A percentile compares a stretch with the other conserved stretches of the same genome.
These are phyloP conservation scores for Paragorgia papillata DNA, from an alignment of 92 coral and sea anemone genomes.

Conservation along the genomic window DNA sequence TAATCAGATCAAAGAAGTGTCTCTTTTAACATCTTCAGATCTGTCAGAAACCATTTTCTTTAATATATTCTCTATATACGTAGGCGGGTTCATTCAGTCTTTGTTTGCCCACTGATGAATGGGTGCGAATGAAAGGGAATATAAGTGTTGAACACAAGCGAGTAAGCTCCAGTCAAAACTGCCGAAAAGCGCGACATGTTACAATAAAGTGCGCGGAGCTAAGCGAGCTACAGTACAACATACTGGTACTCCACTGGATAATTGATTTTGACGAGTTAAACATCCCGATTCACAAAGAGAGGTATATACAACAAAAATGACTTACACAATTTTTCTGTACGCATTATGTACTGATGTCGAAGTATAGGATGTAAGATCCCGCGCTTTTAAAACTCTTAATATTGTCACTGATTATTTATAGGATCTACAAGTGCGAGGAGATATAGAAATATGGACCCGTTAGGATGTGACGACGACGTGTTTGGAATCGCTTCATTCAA, in stretches of 20 bases:
- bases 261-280: background rate
- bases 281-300: background rate
- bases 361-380: background rate
- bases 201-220: background rate
- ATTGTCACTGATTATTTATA: background rate
- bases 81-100: conserved; percentile 36
- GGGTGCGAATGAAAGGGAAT: conserved; percentile 20
- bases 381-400: background rate
- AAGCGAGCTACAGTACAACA: background rate
- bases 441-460: conserved; percentile 5
- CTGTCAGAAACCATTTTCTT: background rate
- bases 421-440: conserved; percentile 12
- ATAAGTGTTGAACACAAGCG: conserved; percentile 6
- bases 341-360: too few species aligned
- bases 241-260: conserved; percentile 16
- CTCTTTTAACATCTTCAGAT: background rate
- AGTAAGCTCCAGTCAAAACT: conserved; percentile 25
- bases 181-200: background rate
- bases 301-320: background rate
- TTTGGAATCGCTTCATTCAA: conserved; percentile 2
- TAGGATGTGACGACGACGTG: conserved; percentile 21
- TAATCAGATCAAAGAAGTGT: background rate
- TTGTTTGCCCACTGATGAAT: conserved; percentile 38
- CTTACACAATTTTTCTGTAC: background rate
- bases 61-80: conserved; percentile 29